Conservation (phyloP, 2,888 invertebrate species). For the Notodromas monacha region DNA sequence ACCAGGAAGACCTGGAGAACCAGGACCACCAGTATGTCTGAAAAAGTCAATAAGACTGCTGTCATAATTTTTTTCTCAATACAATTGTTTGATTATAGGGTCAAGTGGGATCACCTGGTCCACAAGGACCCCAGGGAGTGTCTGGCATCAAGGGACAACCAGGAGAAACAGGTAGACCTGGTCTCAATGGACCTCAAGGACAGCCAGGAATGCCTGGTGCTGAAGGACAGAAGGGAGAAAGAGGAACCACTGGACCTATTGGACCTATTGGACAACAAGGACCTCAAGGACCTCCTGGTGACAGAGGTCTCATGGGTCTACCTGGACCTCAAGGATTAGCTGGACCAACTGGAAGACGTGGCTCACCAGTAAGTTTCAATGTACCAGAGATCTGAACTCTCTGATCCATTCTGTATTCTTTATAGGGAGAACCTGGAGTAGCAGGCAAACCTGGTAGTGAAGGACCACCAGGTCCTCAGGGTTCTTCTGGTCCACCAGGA, state of each 20-base stretch:
- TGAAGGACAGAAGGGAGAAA: conserved; percentile 31
- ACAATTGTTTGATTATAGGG: too few relatives aligned
- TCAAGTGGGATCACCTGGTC: conserved; percentile 30
- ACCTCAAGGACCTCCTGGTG: conserved; percentile 16
- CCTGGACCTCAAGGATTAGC: conserved; percentile 27
- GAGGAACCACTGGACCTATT: conserved; percentile 11
- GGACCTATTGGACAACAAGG: conserved; percentile 14
- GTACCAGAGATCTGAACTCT: too few relatives aligned
- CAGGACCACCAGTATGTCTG: conserved; percentile 34
- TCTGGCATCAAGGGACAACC: conserved; percentile 32
- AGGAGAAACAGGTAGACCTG: conserved; percentile 34
- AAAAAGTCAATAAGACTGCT: too few relatives aligned
- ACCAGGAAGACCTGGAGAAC: conserved; percentile 39
- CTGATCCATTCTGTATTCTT: conserved; percentile 9
- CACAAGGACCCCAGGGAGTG: conserved; percentile 30
- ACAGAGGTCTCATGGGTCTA: conserved; percentile 24
- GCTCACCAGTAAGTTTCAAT: conserved; percentile 24
- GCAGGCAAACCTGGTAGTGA: conserved; percentile 36
- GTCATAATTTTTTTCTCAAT: too few relatives aligned
- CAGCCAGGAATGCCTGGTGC: conserved; percentile 32
- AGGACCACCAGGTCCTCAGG: conserved; percentile 33
- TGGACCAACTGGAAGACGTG: conserved; percentile 30
- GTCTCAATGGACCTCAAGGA: conserved; percentile 29
- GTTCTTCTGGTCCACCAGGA: conserved; percentile 30
- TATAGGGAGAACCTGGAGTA: conserved; percentile 32